Conservation (phyloP, 2,888 invertebrate genomes). For the Papilio gigon region DNA sequence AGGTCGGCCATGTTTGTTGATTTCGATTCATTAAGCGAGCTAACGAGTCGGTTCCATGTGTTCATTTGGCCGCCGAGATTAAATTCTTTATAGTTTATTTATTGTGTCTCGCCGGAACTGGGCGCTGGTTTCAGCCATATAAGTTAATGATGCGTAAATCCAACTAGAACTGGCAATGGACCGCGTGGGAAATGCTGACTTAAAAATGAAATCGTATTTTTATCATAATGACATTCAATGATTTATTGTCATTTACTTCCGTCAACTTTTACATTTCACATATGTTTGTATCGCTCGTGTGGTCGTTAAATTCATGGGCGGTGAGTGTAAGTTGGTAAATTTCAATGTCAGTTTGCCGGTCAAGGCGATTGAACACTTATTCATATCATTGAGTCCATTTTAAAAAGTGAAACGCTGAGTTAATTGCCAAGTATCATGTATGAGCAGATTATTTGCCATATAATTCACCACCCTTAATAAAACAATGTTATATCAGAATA, state of each 20-base stretch:
- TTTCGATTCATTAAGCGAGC: constrained; percentile 43
- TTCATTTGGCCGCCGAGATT: constrained; percentile 43
- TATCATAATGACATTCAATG: constrained; percentile 30
- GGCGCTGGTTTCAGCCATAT: constrained; percentile 63
- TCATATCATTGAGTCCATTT: neutral
- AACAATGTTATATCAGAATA: too few species aligned
- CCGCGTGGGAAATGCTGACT: constrained; percentile 65
- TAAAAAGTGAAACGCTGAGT: too few species aligned
- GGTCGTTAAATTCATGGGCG: constrained; percentile 15
- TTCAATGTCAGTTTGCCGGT: constrained; percentile 23
- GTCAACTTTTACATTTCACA: constrained; percentile 7
- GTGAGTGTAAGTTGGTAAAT: constrained; percentile 1
- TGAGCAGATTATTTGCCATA: too few species aligned
- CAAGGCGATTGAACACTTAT: constrained; percentile 12
- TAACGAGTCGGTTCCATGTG: constrained; percentile 38
- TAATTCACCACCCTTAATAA: too few species aligned
- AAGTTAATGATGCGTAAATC: constrained; percentile 67
- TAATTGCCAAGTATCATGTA: too few species aligned
- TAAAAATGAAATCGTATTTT: constrained; percentile 40
- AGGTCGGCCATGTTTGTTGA: constrained; percentile 46
- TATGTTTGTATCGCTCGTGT: constrained; percentile 1
- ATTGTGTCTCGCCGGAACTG: constrained; percentile 72
- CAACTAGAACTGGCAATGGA: constrained; percentile 58
- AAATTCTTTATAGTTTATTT: constrained; percentile 55
- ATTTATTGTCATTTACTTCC: constrained; percentile 32